Evolutionary conservation across 1,140 invertebrate genomes (phyloP).

Genomic region (Lepidurus couesii): DNA sequence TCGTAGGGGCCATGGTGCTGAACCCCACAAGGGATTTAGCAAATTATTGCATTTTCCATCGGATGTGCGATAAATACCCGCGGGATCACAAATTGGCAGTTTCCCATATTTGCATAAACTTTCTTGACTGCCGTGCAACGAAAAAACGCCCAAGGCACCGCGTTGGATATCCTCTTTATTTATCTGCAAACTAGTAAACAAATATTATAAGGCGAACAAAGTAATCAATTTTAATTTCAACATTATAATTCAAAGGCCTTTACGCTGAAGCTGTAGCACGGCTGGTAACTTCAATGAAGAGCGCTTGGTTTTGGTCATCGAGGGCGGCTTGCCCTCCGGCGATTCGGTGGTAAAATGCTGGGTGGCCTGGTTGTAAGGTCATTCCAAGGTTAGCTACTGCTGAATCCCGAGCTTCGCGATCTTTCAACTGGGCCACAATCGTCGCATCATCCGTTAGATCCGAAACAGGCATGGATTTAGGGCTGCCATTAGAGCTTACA

Average conservation of each 20-base stretch:
- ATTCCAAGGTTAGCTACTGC: neutral
- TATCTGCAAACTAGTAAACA: neutral
- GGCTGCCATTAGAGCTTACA: neutral
- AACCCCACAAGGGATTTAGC: conserved; percentile 45
- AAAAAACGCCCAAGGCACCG: neutral
- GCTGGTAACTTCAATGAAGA: neutral
- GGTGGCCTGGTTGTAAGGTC: neutral
- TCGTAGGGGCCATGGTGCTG: conserved; percentile 57
- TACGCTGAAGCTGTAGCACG: conserved; percentile 9
- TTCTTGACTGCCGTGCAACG: neutral
- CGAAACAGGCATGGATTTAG: neutral
- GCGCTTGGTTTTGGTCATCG: neutral
- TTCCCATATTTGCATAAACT: neutral
- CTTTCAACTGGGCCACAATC: neutral
- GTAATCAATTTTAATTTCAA: neutral
- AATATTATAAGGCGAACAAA: too few relatives aligned
- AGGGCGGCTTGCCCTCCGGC: neutral
- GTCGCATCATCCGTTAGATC: neutral
- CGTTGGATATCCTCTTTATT: neutral
- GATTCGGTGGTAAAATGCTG: neutral
- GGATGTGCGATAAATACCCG: conserved; percentile 43
- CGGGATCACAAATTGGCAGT: conserved; percentile 32
- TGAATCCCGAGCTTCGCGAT: neutral
- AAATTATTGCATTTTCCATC: conserved; percentile 53
- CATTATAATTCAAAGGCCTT: neutral